Evolutionary conservation across 2,113 vertebrate genomes (phyloP).

Genomic region (Melanocharis versteri): DNA sequence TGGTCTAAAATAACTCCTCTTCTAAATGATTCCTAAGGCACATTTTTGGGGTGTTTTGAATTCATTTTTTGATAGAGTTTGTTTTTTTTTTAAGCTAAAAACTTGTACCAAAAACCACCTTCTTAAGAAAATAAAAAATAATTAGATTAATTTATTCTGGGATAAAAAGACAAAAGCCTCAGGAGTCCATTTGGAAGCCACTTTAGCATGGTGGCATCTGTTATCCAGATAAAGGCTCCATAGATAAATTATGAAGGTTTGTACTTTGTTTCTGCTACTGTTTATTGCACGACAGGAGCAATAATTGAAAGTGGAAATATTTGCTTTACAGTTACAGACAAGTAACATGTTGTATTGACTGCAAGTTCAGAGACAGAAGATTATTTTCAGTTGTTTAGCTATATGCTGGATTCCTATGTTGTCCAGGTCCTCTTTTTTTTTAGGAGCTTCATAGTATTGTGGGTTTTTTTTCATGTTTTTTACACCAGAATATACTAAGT

Average conservation of each 20-base stretch:
- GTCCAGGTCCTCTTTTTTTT: neutral
- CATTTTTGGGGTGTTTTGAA: no score
- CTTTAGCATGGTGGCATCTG: fast-evolving
- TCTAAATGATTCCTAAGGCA: neutral
- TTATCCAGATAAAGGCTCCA: neutral
- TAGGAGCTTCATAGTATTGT: neutral
- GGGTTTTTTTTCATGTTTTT: neutral
- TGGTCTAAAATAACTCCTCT: neutral
- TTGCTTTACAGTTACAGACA: neutral
- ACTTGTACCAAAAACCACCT: fast-evolving
- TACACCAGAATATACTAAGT: neutral
- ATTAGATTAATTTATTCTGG: neutral
- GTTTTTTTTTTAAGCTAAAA: neutral
- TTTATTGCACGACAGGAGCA: neutral
- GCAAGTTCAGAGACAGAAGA: neutral
- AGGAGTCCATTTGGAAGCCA: neutral
- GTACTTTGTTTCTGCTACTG: neutral
- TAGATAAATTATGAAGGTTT: neutral
- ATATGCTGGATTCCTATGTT: neutral
- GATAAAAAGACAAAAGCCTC: neutral
- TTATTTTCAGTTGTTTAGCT: neutral
- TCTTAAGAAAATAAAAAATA: neutral
- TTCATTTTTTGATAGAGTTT: fast-evolving
- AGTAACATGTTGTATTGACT: neutral
- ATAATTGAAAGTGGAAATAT: neutral